Evolutionary conservation across 2,888 invertebrate genomes (phyloP), one percentile per base, ranked within the genome.

Genomic region (Crematogaster levior): DNA sequence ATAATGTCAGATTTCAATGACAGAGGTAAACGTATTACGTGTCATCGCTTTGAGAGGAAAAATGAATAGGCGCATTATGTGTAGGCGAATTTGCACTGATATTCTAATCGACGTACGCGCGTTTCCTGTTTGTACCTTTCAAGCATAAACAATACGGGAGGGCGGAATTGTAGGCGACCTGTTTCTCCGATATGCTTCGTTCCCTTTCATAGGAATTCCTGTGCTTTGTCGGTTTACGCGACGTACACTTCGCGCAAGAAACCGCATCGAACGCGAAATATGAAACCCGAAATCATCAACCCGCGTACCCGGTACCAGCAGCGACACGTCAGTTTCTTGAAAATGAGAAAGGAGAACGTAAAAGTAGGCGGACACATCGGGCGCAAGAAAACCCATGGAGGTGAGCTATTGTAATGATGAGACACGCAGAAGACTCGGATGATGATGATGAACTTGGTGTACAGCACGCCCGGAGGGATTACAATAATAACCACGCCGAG

Each of bases 101-200:
- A 73, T 84, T 66, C 66, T 73, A 68, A 74, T 84, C 77, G 68
- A 66, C 66, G 58, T 85, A 85, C 74, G 81, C 86, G 83, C 86
- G 85, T 86, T 91, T 91, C 91, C 91, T 91, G 90, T 84, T 68
- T 68, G 53, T 86, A 84, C 85, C 86, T 88, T 88, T 91, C 88
- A 88, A 12, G 21, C 43, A 34, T 56, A 79, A 79, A 79, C 68
- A 79, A 79, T 79, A 60, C 82, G 30, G 60, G 40, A 81, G 86
- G 87, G 86, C 85, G 83, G 86, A 88, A 89, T 89, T 90, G 80
- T 83, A 87, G 87, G 84, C 87, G 85, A 85, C 83, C 89, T 86
- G 85, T 85, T 81, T 89, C 82, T 77, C 77, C 77, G 60, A 68
- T 27, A 6, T 15, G 53, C 40, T 56, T 56, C 34, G 21, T 5